Percentiles rank a stretch among this genome's conserved stretches.
phyloP scores from a whole-genome alignment of 2,113 vertebrate genomes.

The Columbina picui region DNA sequence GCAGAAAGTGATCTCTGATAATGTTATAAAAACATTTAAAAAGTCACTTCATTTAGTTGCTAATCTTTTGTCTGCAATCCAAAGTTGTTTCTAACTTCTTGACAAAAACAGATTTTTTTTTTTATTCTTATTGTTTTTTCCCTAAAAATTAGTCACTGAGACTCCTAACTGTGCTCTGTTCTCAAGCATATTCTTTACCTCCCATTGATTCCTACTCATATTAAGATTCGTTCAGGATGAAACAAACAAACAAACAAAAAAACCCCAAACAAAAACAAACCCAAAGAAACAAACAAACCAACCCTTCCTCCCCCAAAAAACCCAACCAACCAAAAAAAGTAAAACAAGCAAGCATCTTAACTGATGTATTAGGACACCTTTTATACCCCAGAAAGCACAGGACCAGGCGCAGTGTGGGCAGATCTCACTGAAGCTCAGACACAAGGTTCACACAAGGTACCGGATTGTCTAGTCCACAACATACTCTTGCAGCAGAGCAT shows the following conservation, averaged over 20 bases:
- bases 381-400: background rate
- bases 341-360: background rate
- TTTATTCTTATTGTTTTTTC: background rate
- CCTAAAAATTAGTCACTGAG: background rate
- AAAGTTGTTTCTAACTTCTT: background rate
- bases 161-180: background rate
- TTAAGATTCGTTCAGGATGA: background rate
- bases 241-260: too few species aligned
- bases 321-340: background rate
- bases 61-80: background rate
- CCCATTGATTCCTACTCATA: background rate
- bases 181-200: background rate
- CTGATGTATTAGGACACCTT: background rate
- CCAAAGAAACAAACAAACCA: background rate
- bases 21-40: slow-evolving; percentile 3
- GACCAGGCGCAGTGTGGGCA: background rate
- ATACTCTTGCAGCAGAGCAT: background rate
- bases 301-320: too few species aligned
- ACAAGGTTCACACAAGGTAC: background rate
- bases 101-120: background rate
- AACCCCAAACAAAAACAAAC: too few species aligned
- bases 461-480: background rate
- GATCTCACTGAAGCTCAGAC: background rate
- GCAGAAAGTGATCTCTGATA: background rate
- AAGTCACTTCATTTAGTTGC: background rate